Evolutionary conservation across 2,113 vertebrate genomes (phyloP).

Genomic region (Vulpes vulpes): DNA sequence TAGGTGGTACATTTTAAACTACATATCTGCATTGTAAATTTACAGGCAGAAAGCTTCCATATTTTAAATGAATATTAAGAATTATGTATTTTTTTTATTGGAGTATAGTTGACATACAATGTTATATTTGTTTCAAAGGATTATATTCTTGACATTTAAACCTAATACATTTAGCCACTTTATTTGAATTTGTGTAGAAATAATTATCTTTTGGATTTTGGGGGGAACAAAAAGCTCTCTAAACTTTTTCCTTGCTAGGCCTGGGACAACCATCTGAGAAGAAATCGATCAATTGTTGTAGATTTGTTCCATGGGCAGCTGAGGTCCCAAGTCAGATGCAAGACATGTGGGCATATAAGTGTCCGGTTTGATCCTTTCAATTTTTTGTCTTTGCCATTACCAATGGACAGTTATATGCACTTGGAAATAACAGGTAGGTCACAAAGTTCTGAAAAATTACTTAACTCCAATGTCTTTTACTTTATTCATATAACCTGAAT

Average conservation of each 20-base stretch:
- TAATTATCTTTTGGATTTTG: conserved; percentile 54
- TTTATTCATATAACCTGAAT: conserved; percentile 47
- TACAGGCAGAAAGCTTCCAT: neutral
- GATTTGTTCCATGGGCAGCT: conserved; percentile 99
- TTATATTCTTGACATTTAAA: conserved; percentile 58
- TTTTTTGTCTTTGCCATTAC: conserved; percentile 98
- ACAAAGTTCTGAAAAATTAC: conserved; percentile 36
- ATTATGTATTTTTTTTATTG: neutral
- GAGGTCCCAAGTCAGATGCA: conserved; percentile 99
- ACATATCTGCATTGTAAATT: neutral
- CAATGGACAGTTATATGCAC: conserved; percentile 99
- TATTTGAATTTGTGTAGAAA: conserved; percentile 59
- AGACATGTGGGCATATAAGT: conserved; percentile 98
- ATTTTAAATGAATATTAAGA: conserved; percentile 26
- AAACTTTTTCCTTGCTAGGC: conserved; percentile 88
- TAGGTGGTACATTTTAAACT: conserved; percentile 35
- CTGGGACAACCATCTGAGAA: conserved; percentile 98
- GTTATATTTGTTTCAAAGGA: neutral
- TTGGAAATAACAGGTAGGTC: conserved; percentile 97
- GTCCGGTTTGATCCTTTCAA: conserved; percentile 99
- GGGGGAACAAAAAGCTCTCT: neutral
- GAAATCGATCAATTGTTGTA: conserved; percentile 98
- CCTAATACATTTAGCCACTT: neutral
- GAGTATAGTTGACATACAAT: neutral
- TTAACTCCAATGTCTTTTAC: conserved; percentile 43